These are phyloP conservation scores for Netelia fuscicornis DNA, from an alignment of 2,888 invertebrate genomes.

Conservation along the genomic window DNA sequence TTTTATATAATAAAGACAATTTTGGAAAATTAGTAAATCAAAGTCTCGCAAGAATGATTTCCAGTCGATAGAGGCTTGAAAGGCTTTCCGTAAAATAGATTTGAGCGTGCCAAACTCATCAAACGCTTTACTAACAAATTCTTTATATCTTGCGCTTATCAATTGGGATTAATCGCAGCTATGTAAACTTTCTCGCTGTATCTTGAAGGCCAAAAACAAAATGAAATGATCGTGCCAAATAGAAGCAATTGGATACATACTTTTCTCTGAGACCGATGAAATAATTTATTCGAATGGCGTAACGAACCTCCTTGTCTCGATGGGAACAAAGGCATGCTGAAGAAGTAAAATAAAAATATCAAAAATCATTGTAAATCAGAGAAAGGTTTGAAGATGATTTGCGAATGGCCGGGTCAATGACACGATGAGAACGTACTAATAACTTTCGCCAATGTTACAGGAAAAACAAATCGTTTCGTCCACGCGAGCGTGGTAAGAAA, in stretches of 20 bases:
- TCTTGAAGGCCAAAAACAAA: slow-evolving; percentile 11
- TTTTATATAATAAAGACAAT: neutral
- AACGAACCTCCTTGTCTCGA: neutral
- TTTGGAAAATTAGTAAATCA: slow-evolving; percentile 4
- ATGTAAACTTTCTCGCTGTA: slow-evolving; percentile 36
- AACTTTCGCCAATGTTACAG: slow-evolving; percentile 85
- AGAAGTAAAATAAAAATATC: neutral
- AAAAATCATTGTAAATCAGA: slow-evolving; percentile 10
- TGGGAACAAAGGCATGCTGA: neutral
- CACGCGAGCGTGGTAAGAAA: slow-evolving; percentile 94
- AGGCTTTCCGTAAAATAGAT: neutral
- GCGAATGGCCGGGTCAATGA: neutral
- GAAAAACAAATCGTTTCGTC: slow-evolving; percentile 96
- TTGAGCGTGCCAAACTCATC: slow-evolving; percentile 11
- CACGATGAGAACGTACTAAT: neutral
- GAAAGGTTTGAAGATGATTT: neutral
- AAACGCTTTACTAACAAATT: slow-evolving; percentile 47
- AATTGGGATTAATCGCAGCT: slow-evolving; percentile 50
- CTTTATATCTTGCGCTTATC: slow-evolving; percentile 51
- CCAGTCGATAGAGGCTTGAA: neutral
- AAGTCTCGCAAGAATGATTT: slow-evolving; percentile 18
- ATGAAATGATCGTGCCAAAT: slow-evolving; percentile 19
- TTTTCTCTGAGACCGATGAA: slow-evolving; percentile 34
- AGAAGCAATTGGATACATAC: slow-evolving; percentile 23
- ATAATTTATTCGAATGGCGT: too few relatives aligned